These are phyloP conservation scores for Oryctes rhinoceros DNA, from an alignment of 1,140 invertebrate genomes.

Conservation along the genomic window DNA sequence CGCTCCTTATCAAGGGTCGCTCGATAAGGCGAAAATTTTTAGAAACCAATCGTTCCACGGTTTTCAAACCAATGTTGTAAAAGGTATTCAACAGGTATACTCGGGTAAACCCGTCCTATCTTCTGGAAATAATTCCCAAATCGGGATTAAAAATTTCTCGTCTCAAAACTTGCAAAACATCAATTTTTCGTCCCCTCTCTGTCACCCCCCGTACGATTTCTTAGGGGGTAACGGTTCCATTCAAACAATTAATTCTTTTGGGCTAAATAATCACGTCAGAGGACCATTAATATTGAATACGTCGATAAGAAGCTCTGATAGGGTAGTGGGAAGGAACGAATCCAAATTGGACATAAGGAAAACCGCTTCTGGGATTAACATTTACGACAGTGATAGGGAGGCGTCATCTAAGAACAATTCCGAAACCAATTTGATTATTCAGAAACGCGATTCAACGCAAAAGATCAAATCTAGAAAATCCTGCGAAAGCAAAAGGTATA, in stretches of 20 bases:
- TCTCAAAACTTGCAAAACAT: slow-evolving; percentile 31
- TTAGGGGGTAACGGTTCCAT: not conserved
- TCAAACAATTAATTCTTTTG: not conserved
- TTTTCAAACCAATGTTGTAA: slow-evolving; percentile 49
- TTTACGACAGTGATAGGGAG: slow-evolving; percentile 23
- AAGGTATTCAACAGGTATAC: not conserved
- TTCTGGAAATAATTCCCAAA: slow-evolving; percentile 38
- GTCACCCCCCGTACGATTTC: slow-evolving; percentile 16
- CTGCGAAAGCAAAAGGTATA: slow-evolving; percentile 51
- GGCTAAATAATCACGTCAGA: not conserved
- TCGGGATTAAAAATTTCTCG: not conserved
- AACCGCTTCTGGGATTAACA: slow-evolving; percentile 52
- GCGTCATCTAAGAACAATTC: not conserved
- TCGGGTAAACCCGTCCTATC: not conserved
- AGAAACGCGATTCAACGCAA: not conserved
- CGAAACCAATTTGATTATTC: not conserved
- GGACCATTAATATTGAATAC: not conserved
- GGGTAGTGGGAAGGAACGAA: slow-evolving; percentile 52
- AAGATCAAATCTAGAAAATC: not conserved
- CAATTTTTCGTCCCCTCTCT: slow-evolving; percentile 38
- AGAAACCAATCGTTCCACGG: slow-evolving; percentile 59
- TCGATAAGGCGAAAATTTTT: slow-evolving; percentile 45
- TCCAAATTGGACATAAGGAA: slow-evolving; percentile 47
- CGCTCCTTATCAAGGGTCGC: not conserved
- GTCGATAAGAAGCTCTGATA: not conserved